A percentile compares a stretch with the other conserved stretches of the same genome.
phyloP scores from a whole-genome alignment of 2,113 vertebrate species.

The Oncorhynchus keta region DNA sequence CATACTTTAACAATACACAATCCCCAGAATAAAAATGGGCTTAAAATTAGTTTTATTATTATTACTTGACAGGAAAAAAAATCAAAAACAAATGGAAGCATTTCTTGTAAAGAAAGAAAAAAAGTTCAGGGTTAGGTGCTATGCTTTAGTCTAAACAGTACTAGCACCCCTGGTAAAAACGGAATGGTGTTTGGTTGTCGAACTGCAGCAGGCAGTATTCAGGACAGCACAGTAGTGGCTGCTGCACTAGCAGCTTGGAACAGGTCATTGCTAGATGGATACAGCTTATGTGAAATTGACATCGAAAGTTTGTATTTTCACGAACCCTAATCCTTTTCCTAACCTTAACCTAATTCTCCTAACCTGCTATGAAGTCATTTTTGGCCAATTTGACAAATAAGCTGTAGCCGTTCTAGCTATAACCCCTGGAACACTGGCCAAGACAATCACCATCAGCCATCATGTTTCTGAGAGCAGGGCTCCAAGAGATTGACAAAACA shows the following conservation, averaged over 20 bases:
- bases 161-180: constrained; percentile 52
- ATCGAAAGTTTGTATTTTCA: too few relatives aligned
- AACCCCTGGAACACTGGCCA: background rate
- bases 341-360: too few relatives aligned
- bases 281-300: too few relatives aligned
- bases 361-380: too few relatives aligned
- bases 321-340: too few relatives aligned
- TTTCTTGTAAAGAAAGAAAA: constrained; percentile 36
- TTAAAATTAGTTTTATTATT: constrained; percentile 74
- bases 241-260: constrained; percentile 29
- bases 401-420: too few relatives aligned
- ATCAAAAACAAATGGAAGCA: constrained; percentile 27
- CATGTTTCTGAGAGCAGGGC: background rate
- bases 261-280: too few relatives aligned
- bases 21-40: constrained; percentile 40
- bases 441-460: background rate
- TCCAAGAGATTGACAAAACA: too few relatives aligned
- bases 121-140: constrained; percentile 30
- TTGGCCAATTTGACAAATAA: too few relatives aligned
- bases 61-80: constrained; percentile 68
- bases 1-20: constrained; percentile 21
- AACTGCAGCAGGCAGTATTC: constrained; percentile 66
- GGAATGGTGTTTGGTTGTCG: constrained; percentile 75
- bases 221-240: constrained; percentile 55
- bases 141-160: constrained; percentile 28